Evolutionary conservation across 1,140 invertebrate genomes (phyloP).

Genomic region (Marisa cornuarietis): DNA sequence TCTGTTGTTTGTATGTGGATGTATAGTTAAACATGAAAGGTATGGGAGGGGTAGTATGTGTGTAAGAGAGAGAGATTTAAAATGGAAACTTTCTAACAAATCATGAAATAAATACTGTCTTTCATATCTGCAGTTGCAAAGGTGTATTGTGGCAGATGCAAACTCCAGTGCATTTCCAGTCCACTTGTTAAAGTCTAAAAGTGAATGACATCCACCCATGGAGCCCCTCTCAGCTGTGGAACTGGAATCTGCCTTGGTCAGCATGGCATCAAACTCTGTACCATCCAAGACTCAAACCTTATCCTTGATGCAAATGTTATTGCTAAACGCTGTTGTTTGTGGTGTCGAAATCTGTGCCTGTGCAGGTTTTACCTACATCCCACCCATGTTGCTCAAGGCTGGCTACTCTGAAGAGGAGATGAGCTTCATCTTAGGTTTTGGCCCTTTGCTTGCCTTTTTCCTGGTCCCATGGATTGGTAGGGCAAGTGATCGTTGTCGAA

Average conservation of each 20-base stretch:
- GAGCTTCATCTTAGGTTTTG: slow-evolving; percentile 65
- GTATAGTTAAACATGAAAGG: too few species aligned
- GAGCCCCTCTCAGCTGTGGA: slow-evolving; percentile 27
- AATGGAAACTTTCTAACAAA: too few species aligned
- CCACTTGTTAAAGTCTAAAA: too few species aligned
- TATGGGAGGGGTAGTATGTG: too few species aligned
- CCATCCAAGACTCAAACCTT: slow-evolving; percentile 24
- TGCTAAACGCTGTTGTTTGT: slow-evolving; percentile 67
- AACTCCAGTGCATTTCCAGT: too few species aligned
- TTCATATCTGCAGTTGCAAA: too few species aligned
- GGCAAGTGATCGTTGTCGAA: slow-evolving; percentile 65
- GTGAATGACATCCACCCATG: slow-evolving; percentile 4
- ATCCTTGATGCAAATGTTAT: slow-evolving; percentile 49
- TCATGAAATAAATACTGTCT: too few species aligned
- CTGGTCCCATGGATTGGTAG: slow-evolving; percentile 67
- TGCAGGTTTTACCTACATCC: slow-evolving; percentile 69
- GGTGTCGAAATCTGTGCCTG: slow-evolving; percentile 68
- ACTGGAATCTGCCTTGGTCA: slow-evolving; percentile 22
- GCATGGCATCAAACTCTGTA: background rate
- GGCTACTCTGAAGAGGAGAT: slow-evolving; percentile 68
- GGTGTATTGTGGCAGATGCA: too few species aligned
- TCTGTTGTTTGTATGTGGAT: background rate
- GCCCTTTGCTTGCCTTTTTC: slow-evolving; percentile 66
- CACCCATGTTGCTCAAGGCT: slow-evolving; percentile 68
- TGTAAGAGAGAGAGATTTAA: too few species aligned